A percentile compares a stretch with the other conserved stretches of the same genome.
Evolutionary conservation across 2,888 invertebrate genomes (phyloP).

Genomic region (Cerastis leucographa): DNA sequence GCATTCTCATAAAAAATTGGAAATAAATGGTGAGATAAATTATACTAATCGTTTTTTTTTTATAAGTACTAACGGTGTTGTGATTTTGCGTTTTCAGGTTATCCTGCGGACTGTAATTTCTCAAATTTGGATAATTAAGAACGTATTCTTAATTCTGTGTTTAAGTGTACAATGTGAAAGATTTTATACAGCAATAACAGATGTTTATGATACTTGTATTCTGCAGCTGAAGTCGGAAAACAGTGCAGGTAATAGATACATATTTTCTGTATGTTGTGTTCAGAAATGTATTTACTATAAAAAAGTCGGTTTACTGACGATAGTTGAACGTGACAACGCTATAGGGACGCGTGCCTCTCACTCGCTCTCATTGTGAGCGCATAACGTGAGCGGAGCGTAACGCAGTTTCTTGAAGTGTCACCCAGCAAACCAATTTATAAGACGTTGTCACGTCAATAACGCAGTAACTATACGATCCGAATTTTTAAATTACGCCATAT

Average conservation of each 20-base stretch:
- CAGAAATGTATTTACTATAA: neutral
- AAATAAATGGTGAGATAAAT: neutral
- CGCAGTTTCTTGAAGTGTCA: too few relatives aligned
- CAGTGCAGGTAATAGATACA: conserved; percentile 8
- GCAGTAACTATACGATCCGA: neutral
- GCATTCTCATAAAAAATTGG: too few relatives aligned
- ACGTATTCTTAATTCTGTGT: conserved; percentile 18
- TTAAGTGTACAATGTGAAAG: conserved; percentile 30
- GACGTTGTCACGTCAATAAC: too few relatives aligned
- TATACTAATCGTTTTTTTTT: too few relatives aligned
- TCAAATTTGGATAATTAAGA: conserved; percentile 33
- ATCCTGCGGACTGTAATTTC: neutral
- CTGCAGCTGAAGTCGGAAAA: neutral
- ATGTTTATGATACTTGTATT: conserved; percentile 17
- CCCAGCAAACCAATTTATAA: too few relatives aligned
- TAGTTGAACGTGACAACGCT: too few relatives aligned
- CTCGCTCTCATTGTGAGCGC: too few relatives aligned
- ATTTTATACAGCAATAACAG: conserved; percentile 8
- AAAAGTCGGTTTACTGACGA: too few relatives aligned
- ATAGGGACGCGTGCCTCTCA: too few relatives aligned
- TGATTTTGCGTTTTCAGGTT: neutral
- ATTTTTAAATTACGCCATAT: too few relatives aligned
- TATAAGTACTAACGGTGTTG: neutral
- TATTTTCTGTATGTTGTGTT: neutral
- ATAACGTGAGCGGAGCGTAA: too few relatives aligned